Evolutionary conservation across 2,797 vertebrate species (phyloP), one percentile per base, ranked within the genome.

Genomic region (Iguana delicatissima): DNA sequence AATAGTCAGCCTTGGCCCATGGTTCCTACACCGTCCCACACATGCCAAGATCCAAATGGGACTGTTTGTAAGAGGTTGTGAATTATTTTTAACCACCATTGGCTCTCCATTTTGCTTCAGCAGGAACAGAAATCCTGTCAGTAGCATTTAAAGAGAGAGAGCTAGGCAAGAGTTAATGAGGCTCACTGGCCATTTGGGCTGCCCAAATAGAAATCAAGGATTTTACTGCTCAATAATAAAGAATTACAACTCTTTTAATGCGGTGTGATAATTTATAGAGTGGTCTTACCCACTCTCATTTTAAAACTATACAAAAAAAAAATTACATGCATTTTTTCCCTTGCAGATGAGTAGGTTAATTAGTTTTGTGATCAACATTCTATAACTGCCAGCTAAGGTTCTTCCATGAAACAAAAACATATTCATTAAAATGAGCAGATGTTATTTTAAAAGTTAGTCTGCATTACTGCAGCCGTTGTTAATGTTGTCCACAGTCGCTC

Each of bases 281-380:
- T 84, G 62, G 8, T 90, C 90, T 38, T 91, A 67, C 7, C 85
- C 3, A 83, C 2, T 12, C 82, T 93, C 76, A 35, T n/a, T 64
- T 74, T 88, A 89, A 93, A 91, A 2, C 4, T 2, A 4, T 6
- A 2, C 42, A 46, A 46, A 46, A 46, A 42, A 0, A 84, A 80
- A 92, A 92, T 62, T 50, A 84, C 26, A 32, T 83, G 73, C 35
- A 38, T 85, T 86, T 46, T 57, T 32, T 57, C 38, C 38, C 59
- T 80, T 89, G 69, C 69, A 81, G 88, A 93, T 84, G 52, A 93
- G 16, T 35, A 84, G 50, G 59, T 93, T 91, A 93, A 92, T 95
- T 91, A 92, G 57, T 91, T 94, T 94, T 92, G 46, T 90, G 72
- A 94, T 92, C 59, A 94, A 89, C 24, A 72, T 90, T 88, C 32